Percentiles rank a stretch among this genome's conserved stretches.
phyloP scores from a whole-genome alignment of 2,797 vertebrate genomes.

The Mico argentatus region DNA sequence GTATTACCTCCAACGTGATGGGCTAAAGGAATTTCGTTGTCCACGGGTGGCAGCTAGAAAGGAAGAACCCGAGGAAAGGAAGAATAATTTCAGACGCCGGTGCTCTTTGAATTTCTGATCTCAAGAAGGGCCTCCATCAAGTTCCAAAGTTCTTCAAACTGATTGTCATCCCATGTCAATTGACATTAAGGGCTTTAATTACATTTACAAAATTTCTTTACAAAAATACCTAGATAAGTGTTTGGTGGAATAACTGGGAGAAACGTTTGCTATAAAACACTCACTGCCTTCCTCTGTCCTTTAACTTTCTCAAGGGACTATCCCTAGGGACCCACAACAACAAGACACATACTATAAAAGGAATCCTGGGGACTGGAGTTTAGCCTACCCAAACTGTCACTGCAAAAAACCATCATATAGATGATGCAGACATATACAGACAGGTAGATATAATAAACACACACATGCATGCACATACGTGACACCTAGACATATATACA shows the following conservation, averaged over 20 bases:
- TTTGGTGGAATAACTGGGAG: not conserved
- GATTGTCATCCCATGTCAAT: not conserved
- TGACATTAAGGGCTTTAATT: not conserved
- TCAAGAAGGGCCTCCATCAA: not conserved
- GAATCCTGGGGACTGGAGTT: not conserved
- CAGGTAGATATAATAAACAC: not conserved
- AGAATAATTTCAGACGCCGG: not conserved
- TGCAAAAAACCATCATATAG: not conserved
- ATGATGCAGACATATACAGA: not conserved
- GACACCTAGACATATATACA: not conserved
- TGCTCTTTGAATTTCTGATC: not conserved
- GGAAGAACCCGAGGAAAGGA: not conserved
- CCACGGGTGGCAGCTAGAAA: not conserved
- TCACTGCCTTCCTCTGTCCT: not conserved
- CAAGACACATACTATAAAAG: not conserved
- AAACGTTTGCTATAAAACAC: not conserved
- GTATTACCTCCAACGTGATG: accelerated
- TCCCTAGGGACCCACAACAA: not conserved
- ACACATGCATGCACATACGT: not conserved
- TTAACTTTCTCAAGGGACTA: not conserved
- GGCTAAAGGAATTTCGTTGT: not conserved
- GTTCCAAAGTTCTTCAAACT: not conserved
- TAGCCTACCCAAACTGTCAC: not conserved
- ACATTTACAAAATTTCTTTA: not conserved
- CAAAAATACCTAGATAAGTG: not conserved